phyloP scores from a whole-genome alignment of 2,797 vertebrate species.

The Leuciscus waleckii region DNA sequence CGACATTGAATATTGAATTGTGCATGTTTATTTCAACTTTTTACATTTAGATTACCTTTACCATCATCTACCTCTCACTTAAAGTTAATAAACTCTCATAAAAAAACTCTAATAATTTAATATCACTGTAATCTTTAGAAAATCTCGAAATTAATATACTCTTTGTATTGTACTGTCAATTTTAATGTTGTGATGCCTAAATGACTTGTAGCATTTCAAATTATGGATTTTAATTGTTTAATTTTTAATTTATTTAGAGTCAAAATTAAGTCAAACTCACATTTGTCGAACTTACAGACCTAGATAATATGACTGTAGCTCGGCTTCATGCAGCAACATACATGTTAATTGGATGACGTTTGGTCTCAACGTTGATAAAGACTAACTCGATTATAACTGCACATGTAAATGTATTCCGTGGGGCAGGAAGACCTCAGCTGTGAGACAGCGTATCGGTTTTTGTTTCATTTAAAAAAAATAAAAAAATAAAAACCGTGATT shows the following conservation, averaged over 20 bases:
- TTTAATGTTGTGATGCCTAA: not conserved
- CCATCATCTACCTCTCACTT: not conserved
- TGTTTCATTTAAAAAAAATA: not conserved
- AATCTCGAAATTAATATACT: not conserved
- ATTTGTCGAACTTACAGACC: not conserved
- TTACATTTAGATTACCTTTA: not conserved
- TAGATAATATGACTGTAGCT: not conserved
- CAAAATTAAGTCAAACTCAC: not conserved
- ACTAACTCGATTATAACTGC: not conserved
- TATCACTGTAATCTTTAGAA: not conserved
- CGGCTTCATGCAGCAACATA: not conserved
- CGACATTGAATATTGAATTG: not conserved
- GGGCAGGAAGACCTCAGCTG: constrained; percentile 13
- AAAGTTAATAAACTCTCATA: too few species aligned
- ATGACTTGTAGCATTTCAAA: not conserved
- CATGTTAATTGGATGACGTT: not conserved
- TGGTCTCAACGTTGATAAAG: not conserved
- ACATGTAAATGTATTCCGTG: not conserved
- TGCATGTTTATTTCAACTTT: not conserved
- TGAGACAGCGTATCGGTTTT: constrained; percentile 5
- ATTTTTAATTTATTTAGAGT: not conserved
- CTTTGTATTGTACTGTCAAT: not conserved
- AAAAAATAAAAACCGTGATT: not conserved
- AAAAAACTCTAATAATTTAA: not conserved
- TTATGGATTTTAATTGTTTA: not conserved